phyloP scores from a whole-genome alignment of 2,797 vertebrate species.

The Alfaro cultratus region DNA sequence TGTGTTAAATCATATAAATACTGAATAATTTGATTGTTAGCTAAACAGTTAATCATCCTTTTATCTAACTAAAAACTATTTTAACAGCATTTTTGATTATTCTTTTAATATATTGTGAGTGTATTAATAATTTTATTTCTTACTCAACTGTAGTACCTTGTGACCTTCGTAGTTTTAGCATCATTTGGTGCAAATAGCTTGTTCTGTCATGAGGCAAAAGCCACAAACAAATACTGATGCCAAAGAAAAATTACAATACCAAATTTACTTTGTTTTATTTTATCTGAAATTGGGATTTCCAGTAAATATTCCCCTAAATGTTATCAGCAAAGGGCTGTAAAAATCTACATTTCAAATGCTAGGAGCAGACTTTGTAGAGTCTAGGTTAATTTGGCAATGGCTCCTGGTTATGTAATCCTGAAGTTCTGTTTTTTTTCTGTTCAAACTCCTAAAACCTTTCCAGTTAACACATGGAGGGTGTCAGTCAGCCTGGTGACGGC shows the following conservation, averaged over 20 bases:
- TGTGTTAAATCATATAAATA: not conserved
- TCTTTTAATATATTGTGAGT: not conserved
- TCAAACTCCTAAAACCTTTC: not conserved
- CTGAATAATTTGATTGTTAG: not conserved
- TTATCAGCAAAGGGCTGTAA: not conserved
- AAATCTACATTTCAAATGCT: not conserved
- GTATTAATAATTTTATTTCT: not conserved
- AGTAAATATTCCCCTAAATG: not conserved
- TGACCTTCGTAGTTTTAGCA: not conserved
- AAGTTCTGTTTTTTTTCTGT: not conserved
- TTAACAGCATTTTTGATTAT: not conserved
- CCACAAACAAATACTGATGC: not conserved
- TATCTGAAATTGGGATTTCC: not conserved
- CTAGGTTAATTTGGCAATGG: not conserved
- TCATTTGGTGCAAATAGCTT: not conserved
- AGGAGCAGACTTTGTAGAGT: not conserved
- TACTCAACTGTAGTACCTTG: not conserved
- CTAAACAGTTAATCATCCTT: not conserved
- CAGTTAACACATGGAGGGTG: slow-evolving; percentile 14
- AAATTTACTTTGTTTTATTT: not conserved
- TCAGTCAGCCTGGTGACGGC: slow-evolving; percentile 65
- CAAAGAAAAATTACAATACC: not conserved
- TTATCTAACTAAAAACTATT: not conserved
- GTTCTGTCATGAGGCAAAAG: not conserved
- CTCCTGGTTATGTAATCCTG: not conserved